Base-by-base conservation (phyloP, 2,113 vertebrate species). In the Pelecanus crispus region DNA sequence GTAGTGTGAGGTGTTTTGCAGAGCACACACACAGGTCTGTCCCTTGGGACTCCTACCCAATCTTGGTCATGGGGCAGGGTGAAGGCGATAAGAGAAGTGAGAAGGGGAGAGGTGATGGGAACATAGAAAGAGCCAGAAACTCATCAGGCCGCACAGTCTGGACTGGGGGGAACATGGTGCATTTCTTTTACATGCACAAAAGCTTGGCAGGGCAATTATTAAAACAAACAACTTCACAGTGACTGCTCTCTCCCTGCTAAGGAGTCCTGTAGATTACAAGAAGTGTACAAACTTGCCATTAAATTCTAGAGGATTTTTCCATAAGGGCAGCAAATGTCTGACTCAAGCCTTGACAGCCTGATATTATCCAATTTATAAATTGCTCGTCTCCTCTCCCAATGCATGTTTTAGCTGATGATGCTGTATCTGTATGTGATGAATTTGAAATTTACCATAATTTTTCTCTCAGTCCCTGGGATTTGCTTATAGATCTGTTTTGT, bases 281-380 rank as follows among this genome's bases (percentile, higher is more conserved):
- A 14, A 58, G 12, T 17, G 17, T 21, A 19, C 36, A 72, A 68
- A 21, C 6, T 52, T 44, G 4, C 25, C 50, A 28, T 86, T 62
- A 55, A 74, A 92, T 90, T 94, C 81, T 4, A 63, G 31, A 83
- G 91, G 95, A 94, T 77, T 91, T 97, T 97, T 97, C 95, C 93
- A 67, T 29, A 18, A 40, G 29, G 94, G 81, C 74, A 95, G 50
- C 29, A 71, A 73, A 77, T 52, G 34, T 34, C 40, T 92, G 55
- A 56, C 50, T 34, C 21, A 4, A 19, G 17, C 58, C 40, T 59
- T 72, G 65, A 42, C 49, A 86, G 11, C 65, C 80, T 45, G 56
- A 26, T 19, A 31, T 38, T 28, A 34, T 24, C 77, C 17, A 2
- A 1, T 70, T 86, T 38, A 28, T 2, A 49, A 91, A 80, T 3